Evolutionary conservation across 2,113 vertebrate genomes (phyloP), one percentile per base, ranked within the genome.

Genomic region (Anolis sagrei): DNA sequence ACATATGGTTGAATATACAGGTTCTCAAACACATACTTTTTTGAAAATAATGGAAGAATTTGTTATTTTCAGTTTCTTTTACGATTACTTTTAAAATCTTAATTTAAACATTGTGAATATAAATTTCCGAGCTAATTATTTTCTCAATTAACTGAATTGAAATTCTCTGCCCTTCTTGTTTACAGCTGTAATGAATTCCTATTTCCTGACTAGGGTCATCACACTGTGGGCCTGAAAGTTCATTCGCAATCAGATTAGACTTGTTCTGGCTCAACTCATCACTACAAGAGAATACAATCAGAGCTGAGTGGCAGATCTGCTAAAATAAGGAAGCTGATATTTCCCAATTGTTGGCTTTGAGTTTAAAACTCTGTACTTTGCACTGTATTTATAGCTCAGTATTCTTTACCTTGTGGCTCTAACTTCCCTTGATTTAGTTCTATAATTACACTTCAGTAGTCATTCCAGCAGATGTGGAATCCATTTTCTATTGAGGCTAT

Each of bases 371-470:
- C 19, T 27, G 27, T 69, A 81, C 78, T 78, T 90, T 85, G 79
- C 36, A 44, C 39, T 58, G 75, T 82, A 39, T 70, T 87, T 87
- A 82, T 75, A 90, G 78, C 81, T 87, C 54, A 83, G 87, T 58
- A 76, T 88, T 89, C 76, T 90, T 88, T 84, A 51, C 44, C 3
- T 7, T 84, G 74, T 88, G 72, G 19, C 49, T 92, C 91, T 87
- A 51, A 89, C 64, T 84, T 91, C 39, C 0, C 0, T 49, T 79
- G 81, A 89, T 92, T 90, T 88, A 92, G 81, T 74, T 68, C 21
- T 51, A 44, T 79, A 89, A 93, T 91, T 92, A 89, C 36, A 85
- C 89, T 85, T 44, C 88, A 86, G 39, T 23, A 61, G 48, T 79
- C 14, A 76, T 58, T 88, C 83, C 27, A 86, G 51, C 61, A 91